A percentile compares a stretch with the other conserved stretches of the same genome.
Conservation (phyloP, 2,888 invertebrate genomes). For the Glaucopsyche alexis region DNA sequence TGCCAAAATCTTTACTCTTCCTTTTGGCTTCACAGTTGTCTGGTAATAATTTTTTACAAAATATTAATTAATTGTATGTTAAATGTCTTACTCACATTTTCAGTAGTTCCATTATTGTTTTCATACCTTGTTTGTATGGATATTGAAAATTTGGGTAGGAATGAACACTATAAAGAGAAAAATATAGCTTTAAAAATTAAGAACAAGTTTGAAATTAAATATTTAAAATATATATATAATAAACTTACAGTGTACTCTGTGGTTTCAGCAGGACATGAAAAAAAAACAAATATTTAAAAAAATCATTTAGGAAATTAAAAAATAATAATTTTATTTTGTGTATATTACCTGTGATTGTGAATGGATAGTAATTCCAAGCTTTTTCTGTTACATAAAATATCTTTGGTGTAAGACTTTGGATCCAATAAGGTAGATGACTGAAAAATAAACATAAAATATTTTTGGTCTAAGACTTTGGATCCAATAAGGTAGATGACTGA, state of each 20-base stretch:
- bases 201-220: constrained; percentile 2
- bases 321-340: constrained; percentile 32
- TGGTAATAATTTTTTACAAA: too few species aligned
- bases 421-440: constrained; percentile 94
- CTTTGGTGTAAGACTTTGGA: constrained; percentile 91
- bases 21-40: too few species aligned
- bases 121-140: constrained; percentile 94
- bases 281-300: constrained; percentile 42
- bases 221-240: constrained; percentile 26
- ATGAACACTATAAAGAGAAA: constrained; percentile 87
- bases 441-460: constrained; percentile 85
- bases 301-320: constrained; percentile 28
- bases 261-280: constrained; percentile 48
- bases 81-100: constrained; percentile 85
- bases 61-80: too few species aligned
- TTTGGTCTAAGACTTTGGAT: constrained; percentile 91
- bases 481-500: constrained; percentile 93
- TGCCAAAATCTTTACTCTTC: too few species aligned
- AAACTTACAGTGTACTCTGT: constrained; percentile 87
- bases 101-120: constrained; percentile 91
- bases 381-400: constrained; percentile 96
- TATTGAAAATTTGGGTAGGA: constrained; percentile 91
- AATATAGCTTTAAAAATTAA: not conserved
- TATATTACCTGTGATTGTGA: constrained; percentile 87
- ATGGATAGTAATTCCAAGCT: constrained; percentile 97